A percentile compares a stretch with the other conserved stretches of the same genome.
Evolutionary conservation across 37 sponge, comb jelly and placozoan genomes (phyloP).

Genomic region (Oopsacas minuta): DNA sequence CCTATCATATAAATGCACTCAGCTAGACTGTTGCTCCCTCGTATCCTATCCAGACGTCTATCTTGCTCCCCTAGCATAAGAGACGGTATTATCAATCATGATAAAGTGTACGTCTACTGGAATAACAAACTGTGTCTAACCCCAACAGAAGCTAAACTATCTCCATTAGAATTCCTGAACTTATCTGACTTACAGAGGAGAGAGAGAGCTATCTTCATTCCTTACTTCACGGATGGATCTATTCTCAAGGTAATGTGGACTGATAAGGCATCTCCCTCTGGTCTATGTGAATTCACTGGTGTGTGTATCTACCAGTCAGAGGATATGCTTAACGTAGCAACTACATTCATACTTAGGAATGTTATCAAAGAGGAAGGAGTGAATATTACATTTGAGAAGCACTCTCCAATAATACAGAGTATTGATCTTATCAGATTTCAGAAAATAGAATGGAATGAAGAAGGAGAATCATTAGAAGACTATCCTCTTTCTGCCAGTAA

Average conservation of each 20-base stretch:
- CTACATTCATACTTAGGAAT: not conserved
- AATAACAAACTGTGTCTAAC: not conserved
- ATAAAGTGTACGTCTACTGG: not conserved
- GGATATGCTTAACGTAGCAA: not conserved
- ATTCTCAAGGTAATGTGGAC: not conserved
- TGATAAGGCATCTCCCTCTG: not conserved
- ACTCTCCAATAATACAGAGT: not conserved
- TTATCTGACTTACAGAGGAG: not conserved
- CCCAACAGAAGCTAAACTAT: not conserved
- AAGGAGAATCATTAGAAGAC: not conserved
- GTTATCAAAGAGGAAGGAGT: not conserved
- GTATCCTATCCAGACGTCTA: not conserved
- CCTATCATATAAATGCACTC: no score
- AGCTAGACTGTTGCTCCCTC: not conserved
- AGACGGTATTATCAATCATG: not conserved
- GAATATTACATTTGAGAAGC: not conserved
- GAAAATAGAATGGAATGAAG: not conserved
- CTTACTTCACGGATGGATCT: not conserved
- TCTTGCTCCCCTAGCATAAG: not conserved
- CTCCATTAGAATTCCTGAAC: not conserved
- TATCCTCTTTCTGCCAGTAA: constrained; percentile 5
- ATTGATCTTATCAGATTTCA: not conserved
- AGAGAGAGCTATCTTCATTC: not conserved
- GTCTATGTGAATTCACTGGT: constrained; percentile 1
- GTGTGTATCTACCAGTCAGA: not conserved